A percentile compares a stretch with the other conserved stretches of the same genome.
Evolutionary conservation across 2,888 invertebrate genomes (phyloP).

Genomic region (Kryphioiulus occultus): DNA sequence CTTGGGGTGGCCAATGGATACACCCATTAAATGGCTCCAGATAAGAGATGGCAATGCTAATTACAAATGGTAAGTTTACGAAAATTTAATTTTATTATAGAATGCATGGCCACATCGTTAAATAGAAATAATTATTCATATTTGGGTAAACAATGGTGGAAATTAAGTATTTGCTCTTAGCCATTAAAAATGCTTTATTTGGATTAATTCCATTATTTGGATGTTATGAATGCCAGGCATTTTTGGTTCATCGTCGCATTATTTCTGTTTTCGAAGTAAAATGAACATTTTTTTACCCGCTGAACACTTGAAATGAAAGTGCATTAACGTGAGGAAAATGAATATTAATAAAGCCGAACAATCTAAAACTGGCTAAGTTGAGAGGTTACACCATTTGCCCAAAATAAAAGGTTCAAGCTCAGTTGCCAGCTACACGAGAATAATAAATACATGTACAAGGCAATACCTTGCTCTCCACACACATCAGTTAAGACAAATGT

Average conservation of each 20-base stretch:
- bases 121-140: not conserved
- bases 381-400: not conserved
- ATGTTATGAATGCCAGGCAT: too few species aligned
- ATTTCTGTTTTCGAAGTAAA: not conserved
- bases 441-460: not conserved
- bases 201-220: too few species aligned
- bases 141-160: not conserved
- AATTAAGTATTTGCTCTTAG: not conserved
- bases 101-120: not conserved
- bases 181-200: too few species aligned
- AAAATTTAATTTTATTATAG: not conserved
- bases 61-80: not conserved
- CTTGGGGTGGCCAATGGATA: not conserved
- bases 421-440: not conserved
- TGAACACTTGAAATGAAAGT: too few species aligned
- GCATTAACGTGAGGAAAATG: not conserved
- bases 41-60: too few species aligned
- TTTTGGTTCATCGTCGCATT: too few species aligned
- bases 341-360: not conserved
- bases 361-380: not conserved
- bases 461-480: not conserved
- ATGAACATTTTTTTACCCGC: too few species aligned
- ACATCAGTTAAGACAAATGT: slow-evolving; percentile 10
- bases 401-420: not conserved
- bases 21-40: not conserved